A percentile compares a stretch with the other conserved stretches of the same genome.
Evolutionary conservation across 2,888 invertebrate genomes (phyloP).

Genomic region (Lepidochitona cinerea): DNA sequence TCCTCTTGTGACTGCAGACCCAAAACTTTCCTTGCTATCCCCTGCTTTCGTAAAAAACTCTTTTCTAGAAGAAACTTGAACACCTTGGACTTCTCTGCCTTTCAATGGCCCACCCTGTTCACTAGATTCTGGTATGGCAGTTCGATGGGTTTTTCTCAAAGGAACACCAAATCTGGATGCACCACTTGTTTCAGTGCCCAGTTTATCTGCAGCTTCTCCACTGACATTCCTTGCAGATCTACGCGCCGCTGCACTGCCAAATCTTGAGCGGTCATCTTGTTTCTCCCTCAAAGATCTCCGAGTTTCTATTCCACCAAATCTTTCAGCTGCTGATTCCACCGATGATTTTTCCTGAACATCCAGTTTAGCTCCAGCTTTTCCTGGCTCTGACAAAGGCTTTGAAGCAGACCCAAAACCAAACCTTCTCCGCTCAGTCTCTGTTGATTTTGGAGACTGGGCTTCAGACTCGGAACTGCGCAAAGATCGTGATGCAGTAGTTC

Average conservation of each 20-base stretch:
- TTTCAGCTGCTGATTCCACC: neutral
- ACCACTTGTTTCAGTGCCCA: neutral
- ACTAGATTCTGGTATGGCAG: neutral
- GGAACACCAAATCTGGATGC: neutral
- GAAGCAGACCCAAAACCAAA: neutral
- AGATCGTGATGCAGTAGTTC: too few species aligned
- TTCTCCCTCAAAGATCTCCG: neutral
- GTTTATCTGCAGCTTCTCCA: neutral
- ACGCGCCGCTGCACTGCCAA: neutral
- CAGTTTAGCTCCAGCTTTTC: neutral
- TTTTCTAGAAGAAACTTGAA: neutral
- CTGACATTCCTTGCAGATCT: neutral
- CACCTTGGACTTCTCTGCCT: neutral
- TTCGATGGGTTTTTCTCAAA: neutral
- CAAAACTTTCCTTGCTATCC: neutral
- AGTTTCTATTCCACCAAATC: neutral
- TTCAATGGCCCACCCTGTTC: neutral
- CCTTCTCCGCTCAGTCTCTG: neutral
- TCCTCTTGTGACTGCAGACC: neutral
- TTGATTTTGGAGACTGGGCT: too few species aligned
- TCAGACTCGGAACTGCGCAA: too few species aligned
- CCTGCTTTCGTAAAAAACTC: neutral
- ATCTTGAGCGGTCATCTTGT: neutral
- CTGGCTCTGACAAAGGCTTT: neutral
- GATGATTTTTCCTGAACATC: neutral